Conservation (phyloP, 2,888 invertebrate genomes). For the Cyclophora punctaria region DNA sequence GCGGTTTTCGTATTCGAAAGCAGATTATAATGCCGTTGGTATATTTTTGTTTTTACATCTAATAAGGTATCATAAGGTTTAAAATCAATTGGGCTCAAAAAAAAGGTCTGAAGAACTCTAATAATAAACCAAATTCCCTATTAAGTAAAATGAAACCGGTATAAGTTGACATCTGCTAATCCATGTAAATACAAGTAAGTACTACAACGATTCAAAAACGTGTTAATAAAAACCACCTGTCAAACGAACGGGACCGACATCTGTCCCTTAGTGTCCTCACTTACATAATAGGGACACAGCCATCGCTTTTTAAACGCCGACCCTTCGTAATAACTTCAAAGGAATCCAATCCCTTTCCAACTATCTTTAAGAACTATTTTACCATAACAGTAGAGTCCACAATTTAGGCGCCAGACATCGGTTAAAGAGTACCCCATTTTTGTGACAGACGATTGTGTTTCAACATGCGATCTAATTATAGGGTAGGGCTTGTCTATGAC, state of each 20-base stretch:
- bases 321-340: conserved; percentile 2
- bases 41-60: no score
- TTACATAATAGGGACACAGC: conserved; percentile 7
- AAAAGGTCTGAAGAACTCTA: no score
- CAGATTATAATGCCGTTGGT: no score
- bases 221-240: conserved; percentile 11
- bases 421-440: conserved; percentile 42
- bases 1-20: no score
- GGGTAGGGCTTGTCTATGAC: conserved; percentile 2
- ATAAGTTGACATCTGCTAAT: no score
- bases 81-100: no score
- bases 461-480: conserved; percentile 23
- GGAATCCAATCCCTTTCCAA: no score
- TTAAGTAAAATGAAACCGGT: no score
- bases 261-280: conserved; percentile 14
- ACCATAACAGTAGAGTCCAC: conserved; percentile 30
- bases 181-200: no score
- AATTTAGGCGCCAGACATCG: conserved; percentile 60
- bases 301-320: no score
- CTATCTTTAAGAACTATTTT: conserved; percentile 18
- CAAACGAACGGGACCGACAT: conserved; percentile 9
- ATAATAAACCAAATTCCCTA: no score
- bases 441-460: conserved; percentile 27
- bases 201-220: background rate
- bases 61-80: no score